Percentiles rank a stretch among this genome's conserved stretches.
phyloP scores from a whole-genome alignment of 2,113 vertebrate species.

The Peromyscus leucopus region DNA sequence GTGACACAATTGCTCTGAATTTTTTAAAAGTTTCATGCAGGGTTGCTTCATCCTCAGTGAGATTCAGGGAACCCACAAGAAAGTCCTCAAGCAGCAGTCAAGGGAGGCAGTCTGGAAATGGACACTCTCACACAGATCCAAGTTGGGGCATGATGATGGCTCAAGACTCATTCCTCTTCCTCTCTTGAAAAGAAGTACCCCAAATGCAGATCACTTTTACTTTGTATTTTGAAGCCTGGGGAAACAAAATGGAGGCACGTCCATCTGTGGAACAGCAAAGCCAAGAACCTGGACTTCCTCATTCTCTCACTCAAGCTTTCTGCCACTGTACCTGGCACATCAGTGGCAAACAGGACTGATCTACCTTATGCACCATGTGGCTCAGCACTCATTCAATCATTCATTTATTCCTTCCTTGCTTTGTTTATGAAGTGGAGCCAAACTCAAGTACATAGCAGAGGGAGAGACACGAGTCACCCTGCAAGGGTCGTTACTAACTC shows the following conservation, averaged over 20 bases:
- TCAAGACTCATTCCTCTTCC: background rate
- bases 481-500: background rate
- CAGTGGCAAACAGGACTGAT: background rate
- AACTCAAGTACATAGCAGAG: background rate
- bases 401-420: too few species aligned
- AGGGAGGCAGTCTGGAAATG: background rate
- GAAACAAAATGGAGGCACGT: background rate
- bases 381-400: too few species aligned
- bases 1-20: background rate
- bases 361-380: accelerated
- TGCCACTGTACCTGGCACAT: accelerated
- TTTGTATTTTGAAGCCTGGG: background rate
- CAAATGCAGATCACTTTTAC: background rate
- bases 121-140: background rate
- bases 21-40: accelerated
- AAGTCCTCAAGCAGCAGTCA: background rate
- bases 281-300: accelerated
- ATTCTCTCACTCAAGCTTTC: background rate
- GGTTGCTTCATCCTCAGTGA: background rate
- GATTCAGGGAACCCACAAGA: background rate
- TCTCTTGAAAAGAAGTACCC: background rate
- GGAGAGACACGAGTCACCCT: background rate
- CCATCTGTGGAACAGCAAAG: background rate
- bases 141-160: background rate
- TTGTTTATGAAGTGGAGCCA: background rate